Base-by-base conservation (phyloP, 2,797 vertebrate species). In the Tiaroga cobitis region DNA sequence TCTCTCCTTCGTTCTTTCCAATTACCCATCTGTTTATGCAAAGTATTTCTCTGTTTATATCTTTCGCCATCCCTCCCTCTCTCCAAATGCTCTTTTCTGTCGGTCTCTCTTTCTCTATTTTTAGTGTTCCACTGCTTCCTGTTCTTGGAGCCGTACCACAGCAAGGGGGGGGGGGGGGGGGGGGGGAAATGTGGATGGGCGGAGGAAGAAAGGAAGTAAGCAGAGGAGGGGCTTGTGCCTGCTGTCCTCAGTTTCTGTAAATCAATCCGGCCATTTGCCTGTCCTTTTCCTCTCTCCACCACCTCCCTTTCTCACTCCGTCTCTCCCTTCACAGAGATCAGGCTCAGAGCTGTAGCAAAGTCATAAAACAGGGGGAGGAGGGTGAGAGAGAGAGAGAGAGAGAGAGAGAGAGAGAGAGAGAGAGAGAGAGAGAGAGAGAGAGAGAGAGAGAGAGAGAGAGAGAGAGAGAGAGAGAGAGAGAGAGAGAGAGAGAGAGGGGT, bases 101-200 rank as follows among this genome's bases (percentile, higher is more conserved):
- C 70, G 73, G 83, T 91, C 91, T 92, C 93, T 91, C 94, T 91
- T 93, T 92, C 92, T 91, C 94, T 95, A 95, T 95, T 94, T 95
- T 93, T 95, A 95, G 94, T 93, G 91, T 91, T 92, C 92, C 80
- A 92, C 91, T 91, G 93, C 94, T 95, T 95, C 94, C 94, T 94
- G 94, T 94, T 95, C 94, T 93, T 93, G 93, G 93, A 95, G 94
- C 93, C 93, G 89, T 92, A 94, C 89, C 88, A 90, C 90, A 78
- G 90, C 87, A 68, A 78, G 78, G 88, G 88, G 86, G 54, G 51
- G 39, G 81, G 26, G 79, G 54, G 81, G 78, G 68, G 85, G 61
- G 82, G 69, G 86, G 84, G 85, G 46, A 54, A 75, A 88, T 56
- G 82, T 56, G 87, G 10, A 81, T 79, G 43, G 39, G 89, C 81